Percentiles rank a stretch among this genome's conserved stretches.
Evolutionary conservation across 2,888 invertebrate genomes (phyloP).

Genomic region (Dicranocentrus wangi): DNA sequence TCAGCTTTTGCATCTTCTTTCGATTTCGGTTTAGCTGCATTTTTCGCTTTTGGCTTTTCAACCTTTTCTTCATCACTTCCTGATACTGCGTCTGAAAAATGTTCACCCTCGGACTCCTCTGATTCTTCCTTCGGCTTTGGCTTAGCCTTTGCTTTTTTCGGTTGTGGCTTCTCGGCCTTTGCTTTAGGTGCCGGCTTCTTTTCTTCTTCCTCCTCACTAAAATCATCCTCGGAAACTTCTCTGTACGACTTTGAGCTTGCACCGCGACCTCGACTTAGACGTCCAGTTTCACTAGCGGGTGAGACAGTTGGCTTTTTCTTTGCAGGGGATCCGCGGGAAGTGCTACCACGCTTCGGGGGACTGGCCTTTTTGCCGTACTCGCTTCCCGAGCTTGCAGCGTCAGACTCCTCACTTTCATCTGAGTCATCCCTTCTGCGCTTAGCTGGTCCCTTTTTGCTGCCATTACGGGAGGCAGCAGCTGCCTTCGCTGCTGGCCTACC

Average conservation of each 20-base stretch:
- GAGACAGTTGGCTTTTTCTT: conserved; percentile 43
- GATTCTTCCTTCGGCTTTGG: conserved; percentile 20
- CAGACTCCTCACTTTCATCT: conserved; percentile 64
- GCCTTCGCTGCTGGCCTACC: conserved; percentile 54
- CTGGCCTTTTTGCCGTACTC: conserved; percentile 70
- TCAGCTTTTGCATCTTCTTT: conserved; percentile 13
- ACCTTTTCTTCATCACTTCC: conserved; percentile 51
- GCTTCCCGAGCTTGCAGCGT: conserved; percentile 69
- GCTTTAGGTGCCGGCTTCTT: conserved; percentile 52
- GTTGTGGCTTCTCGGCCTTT: conserved; percentile 33
- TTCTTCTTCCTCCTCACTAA: conserved; percentile 56
- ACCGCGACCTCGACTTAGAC: conserved; percentile 47
- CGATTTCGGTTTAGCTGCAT: conserved; percentile 32
- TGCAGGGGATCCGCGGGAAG: conserved; percentile 44
- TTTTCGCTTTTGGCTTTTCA: conserved; percentile 30
- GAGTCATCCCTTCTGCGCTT: conserved; percentile 64
- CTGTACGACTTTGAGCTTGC: conserved; percentile 62
- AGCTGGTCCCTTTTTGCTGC: conserved; percentile 57
- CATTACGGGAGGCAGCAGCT: conserved; percentile 32
- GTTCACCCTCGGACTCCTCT: conserved; percentile 49
- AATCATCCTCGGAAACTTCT: conserved; percentile 66
- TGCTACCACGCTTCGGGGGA: conserved; percentile 46
- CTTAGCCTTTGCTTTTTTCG: conserved; percentile 47
- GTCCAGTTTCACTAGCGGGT: conserved; percentile 33
- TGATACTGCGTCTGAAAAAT: conserved; percentile 56